These are phyloP conservation scores for Halictus quadricinctus DNA, from an alignment of 2,888 invertebrate species.

Conservation along the genomic window DNA sequence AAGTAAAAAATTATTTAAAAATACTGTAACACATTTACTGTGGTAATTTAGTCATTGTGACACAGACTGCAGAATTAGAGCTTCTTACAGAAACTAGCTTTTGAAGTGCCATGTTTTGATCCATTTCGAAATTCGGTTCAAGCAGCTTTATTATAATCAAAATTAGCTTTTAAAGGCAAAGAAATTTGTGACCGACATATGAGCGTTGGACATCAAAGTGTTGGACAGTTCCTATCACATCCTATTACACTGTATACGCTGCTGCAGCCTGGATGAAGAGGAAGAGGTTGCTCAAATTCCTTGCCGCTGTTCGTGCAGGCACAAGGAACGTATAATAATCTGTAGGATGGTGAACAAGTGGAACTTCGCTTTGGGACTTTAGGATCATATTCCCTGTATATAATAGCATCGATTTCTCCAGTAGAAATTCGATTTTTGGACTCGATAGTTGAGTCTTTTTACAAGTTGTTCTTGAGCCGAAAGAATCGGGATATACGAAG, in stretches of 20 bases:
- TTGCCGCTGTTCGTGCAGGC: not conserved
- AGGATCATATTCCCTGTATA: not conserved
- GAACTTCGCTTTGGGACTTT: not conserved
- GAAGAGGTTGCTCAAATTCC: not conserved
- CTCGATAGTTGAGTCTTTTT: not conserved
- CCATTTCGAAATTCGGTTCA: no score
- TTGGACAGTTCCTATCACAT: no score
- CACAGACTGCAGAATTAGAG: no score
- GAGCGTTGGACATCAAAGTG: no score
- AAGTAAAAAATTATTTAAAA: not conserved
- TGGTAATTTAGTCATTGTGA: no score
- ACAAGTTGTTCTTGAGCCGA: constrained; percentile 13
- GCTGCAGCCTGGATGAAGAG: not conserved
- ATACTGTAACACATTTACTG: no score
- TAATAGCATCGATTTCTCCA: not conserved
- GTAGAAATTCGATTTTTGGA: not conserved
- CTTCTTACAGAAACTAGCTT: no score
- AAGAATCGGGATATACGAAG: constrained; percentile 10
- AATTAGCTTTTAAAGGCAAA: no score
- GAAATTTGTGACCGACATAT: no score
- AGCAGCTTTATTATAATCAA: no score
- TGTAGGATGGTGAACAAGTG: not conserved
- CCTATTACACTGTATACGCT: no score
- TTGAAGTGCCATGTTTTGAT: no score
- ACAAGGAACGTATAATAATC: not conserved